Percentiles rank a stretch among this genome's conserved stretches.
Conservation (phyloP, 2,797 vertebrate species). For the Eurystomus glaucurus region DNA sequence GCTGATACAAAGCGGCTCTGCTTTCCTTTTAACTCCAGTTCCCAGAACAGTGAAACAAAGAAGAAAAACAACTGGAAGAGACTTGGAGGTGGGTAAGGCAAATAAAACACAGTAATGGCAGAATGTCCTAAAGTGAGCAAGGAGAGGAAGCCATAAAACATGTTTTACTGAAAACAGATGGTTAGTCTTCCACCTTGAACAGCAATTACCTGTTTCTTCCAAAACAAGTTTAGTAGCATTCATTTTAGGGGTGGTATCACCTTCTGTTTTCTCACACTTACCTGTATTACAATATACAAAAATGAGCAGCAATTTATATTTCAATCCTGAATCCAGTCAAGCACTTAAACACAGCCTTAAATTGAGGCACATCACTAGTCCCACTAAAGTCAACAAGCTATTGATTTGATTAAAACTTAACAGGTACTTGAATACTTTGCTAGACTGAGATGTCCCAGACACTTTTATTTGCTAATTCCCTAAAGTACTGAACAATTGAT, state of each 20-base stretch:
- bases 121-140: background rate
- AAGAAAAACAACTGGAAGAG: slow-evolving; percentile 55
- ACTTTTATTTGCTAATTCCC: background rate
- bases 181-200: background rate
- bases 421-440: background rate
- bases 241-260: background rate
- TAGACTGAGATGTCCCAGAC: background rate
- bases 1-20: slow-evolving; percentile 9
- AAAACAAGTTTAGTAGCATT: slow-evolving; percentile 48
- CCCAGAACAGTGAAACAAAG: slow-evolving; percentile 31
- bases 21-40: slow-evolving; percentile 45
- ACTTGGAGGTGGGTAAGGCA: slow-evolving; percentile 19
- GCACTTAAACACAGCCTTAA: background rate
- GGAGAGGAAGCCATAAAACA: background rate
- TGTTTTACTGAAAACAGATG: slow-evolving; percentile 18
- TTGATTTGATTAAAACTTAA: slow-evolving; percentile 49
- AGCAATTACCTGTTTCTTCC: slow-evolving; percentile 23
- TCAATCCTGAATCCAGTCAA: background rate
- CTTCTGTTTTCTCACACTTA: background rate
- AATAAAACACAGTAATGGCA: slow-evolving; percentile 17
- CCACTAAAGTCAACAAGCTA: slow-evolving; percentile 21
- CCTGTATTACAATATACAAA: background rate
- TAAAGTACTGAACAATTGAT: background rate
- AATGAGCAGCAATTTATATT: background rate
- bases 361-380: background rate